Base-by-base conservation (phyloP, 1,140 invertebrate genomes). In the Drosophila cardini region DNA sequence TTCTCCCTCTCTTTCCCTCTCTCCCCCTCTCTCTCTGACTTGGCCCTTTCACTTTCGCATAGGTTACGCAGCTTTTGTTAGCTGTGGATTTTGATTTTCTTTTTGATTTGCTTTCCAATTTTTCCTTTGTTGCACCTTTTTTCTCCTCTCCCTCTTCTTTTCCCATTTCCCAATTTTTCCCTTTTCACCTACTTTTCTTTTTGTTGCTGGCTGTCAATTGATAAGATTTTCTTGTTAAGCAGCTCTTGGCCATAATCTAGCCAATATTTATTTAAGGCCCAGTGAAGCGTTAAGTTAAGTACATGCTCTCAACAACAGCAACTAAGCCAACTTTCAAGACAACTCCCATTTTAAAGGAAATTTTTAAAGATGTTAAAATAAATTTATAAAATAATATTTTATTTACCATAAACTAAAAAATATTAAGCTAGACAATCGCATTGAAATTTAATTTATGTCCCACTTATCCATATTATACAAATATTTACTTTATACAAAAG, bases 41-140 rank as follows among this genome's bases (percentile, higher is more conserved):
- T 38, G 18, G 45, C 15, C 18, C n/a, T 42, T 32, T 57, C 43
- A 15, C 18, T 64, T 55, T 46, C 48, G 40, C 38, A 40, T 9
- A 16, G 60, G 13, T 13, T 60, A 10, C 16, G 4, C 30, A 32
- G 34, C 43, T 50, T 26, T 67, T 67, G 52, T 42, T 10, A 26
- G 26, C 11, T 67, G 10, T 56, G 32, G 18, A 53, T 62, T 53
- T 53, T 34, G 50, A 72, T 64, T 72, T 72, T 16, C 42, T 15
- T 69, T 53, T 53, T 34, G 50, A 72, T 64, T 72, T 72, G 30
- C 42, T 15, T 69, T 30, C 34, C 40, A 58, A 6, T 30, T 21
- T 13, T 42, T 72, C 26, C 18, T 55, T 72, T 67, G 70, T 73
- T 55, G 64, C 63, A 67, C 45, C 63, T 62, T 63, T 15, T 18